Conservation (phyloP, 2,113 vertebrate species). For the Amphiprion percula region DNA sequence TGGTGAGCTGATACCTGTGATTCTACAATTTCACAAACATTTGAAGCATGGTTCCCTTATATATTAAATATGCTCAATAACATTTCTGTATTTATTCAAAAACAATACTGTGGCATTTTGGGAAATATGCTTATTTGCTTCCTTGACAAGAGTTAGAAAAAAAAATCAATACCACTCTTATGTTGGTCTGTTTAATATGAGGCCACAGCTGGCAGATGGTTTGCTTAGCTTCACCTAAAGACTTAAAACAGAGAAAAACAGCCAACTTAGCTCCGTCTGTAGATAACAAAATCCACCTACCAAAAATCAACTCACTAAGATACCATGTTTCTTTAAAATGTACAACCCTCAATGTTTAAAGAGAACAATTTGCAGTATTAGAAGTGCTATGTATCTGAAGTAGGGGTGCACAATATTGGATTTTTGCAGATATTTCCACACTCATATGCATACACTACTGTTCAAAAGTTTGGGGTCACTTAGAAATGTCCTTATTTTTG, state of each 20-base stretch:
- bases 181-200: not conserved
- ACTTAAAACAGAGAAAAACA: not conserved
- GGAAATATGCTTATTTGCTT: not conserved
- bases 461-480: too few relatives aligned
- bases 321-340: not conserved
- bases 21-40: not conserved
- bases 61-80: not conserved
- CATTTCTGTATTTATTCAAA: too few relatives aligned
- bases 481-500: too few relatives aligned
- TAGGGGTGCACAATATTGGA: too few relatives aligned
- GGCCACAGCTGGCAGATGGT: slow-evolving; percentile 5
- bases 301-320: too few relatives aligned
- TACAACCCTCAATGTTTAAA: not conserved
- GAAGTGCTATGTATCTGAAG: too few relatives aligned
- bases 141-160: not conserved
- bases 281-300: not conserved
- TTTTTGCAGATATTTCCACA: too few relatives aligned
- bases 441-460: too few relatives aligned
- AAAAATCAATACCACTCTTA: not conserved
- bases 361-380: not conserved
- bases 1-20: not conserved
- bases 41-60: not conserved
- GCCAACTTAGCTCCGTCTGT: not conserved
- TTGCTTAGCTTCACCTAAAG: slow-evolving; percentile 8
- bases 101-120: too few relatives aligned